Percentiles rank a stretch among this genome's conserved stretches.
These are phyloP conservation scores for Megaceryle torquata DNA, from an alignment of 2,113 vertebrate genomes.

Conservation along the genomic window DNA sequence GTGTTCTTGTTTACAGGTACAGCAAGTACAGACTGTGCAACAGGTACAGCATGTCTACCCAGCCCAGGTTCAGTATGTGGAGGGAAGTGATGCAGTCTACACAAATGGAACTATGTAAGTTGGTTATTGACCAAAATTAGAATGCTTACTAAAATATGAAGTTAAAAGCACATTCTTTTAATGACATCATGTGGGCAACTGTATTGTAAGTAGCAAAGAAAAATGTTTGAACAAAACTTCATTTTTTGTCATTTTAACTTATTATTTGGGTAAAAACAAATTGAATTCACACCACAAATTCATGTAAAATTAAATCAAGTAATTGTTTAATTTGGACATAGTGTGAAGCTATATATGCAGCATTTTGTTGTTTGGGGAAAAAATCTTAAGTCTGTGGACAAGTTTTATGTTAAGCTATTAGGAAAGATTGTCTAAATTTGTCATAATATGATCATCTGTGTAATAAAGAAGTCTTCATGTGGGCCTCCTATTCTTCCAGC, in stretches of 20 bases:
- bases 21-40: constrained; percentile 79
- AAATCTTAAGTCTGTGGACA: background rate
- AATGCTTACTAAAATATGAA: background rate
- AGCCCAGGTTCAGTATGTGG: constrained; percentile 83
- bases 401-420: background rate
- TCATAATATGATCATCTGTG: background rate
- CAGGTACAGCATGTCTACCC: constrained; percentile 82
- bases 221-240: background rate
- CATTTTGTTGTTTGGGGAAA: constrained; percentile 5
- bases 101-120: constrained; percentile 84
- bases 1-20: constrained; percentile 72
- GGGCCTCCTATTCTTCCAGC: background rate
- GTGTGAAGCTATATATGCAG: background rate
- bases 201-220: background rate
- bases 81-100: constrained; percentile 79
- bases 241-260: background rate
- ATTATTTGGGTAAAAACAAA: background rate
- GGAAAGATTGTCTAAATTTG: background rate
- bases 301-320: background rate
- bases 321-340: background rate
- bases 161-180: background rate
- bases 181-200: background rate
- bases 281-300: background rate
- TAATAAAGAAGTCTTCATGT: background rate
- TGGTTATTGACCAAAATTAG: background rate